Conservation (phyloP, 2,888 invertebrate genomes). For the Andrena haemorrhoa region DNA sequence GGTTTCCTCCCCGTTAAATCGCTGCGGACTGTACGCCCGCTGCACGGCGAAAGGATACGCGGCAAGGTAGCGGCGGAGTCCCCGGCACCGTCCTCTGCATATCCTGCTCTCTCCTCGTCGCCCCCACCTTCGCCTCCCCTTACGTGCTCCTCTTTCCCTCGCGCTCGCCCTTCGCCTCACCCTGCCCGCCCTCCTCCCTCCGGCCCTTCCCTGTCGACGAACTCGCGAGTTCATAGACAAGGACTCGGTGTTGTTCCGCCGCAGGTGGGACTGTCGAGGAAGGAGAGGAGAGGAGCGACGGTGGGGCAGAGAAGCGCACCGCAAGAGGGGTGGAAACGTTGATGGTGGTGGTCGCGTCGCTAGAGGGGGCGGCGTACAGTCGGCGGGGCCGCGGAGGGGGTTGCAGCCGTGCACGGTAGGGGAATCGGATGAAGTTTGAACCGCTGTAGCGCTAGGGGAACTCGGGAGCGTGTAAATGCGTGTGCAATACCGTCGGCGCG, state of each 20-base stretch:
- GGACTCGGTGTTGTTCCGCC: conserved; percentile 69
- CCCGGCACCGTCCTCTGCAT: conserved; percentile 43
- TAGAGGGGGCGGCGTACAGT: conserved; percentile 38
- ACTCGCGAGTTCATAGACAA: conserved; percentile 70
- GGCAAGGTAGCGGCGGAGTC: conserved; percentile 71
- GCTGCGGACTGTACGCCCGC: conserved; percentile 62
- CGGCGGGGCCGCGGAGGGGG: conserved; percentile 44
- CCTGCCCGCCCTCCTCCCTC: neutral
- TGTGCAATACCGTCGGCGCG: conserved; percentile 62
- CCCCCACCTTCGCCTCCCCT: neutral
- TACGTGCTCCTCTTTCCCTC: conserved; percentile 17
- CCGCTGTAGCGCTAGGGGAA: conserved; percentile 32
- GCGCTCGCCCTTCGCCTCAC: conserved; percentile 19
- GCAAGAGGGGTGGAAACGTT: conserved; percentile 30
- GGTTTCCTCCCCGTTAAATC: conserved; percentile 69
- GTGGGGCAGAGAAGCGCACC: neutral
- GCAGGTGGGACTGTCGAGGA: conserved; percentile 64
- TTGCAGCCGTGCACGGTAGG: conserved; percentile 25
- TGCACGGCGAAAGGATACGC: conserved; percentile 73
- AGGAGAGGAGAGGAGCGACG: neutral
- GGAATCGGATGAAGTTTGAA: conserved; percentile 16
- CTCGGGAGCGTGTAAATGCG: conserved; percentile 71
- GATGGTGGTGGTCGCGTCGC: conserved; percentile 25
- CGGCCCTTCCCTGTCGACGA: conserved; percentile 49
- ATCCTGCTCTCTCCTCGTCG: conserved; percentile 34